Conservation (phyloP, 2,888 invertebrate genomes). For the Lasioglossum pauxillum region DNA sequence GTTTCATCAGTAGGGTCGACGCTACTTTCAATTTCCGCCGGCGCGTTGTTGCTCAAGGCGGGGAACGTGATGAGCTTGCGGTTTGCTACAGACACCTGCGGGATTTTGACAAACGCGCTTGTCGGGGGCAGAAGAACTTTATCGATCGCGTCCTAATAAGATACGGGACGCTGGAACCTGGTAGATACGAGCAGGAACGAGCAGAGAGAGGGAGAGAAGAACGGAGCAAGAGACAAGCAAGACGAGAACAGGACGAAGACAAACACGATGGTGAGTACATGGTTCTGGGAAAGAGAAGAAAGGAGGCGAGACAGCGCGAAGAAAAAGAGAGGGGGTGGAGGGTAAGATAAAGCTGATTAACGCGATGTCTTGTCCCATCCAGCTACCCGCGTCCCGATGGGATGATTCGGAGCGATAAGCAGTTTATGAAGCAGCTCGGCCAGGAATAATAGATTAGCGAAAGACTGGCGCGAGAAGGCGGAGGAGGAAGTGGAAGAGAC, state of each 20-base stretch:
- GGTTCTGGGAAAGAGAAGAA: slow-evolving; percentile 11
- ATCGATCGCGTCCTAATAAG: slow-evolving; percentile 58
- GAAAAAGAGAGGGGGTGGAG: slow-evolving; percentile 23
- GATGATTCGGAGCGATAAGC: slow-evolving; percentile 78
- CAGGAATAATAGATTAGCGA: slow-evolving; percentile 81
- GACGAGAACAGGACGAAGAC: not conserved
- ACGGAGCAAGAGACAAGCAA: not conserved
- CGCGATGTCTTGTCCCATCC: slow-evolving; percentile 77
- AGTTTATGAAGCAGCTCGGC: slow-evolving; percentile 79
- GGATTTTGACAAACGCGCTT: slow-evolving; percentile 56
- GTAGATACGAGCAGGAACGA: not conserved
- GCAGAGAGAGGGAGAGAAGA: not conserved
- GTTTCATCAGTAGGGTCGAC: not conserved
- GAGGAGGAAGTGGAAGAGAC: slow-evolving; percentile 44
- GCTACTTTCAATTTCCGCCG: slow-evolving; percentile 46
- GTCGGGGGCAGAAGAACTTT: slow-evolving; percentile 38
- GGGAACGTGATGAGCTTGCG: slow-evolving; percentile 29
- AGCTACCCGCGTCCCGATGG: slow-evolving; percentile 69
- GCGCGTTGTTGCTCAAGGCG: not conserved
- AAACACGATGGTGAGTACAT: slow-evolving; percentile 12
- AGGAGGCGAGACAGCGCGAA: slow-evolving; percentile 10
- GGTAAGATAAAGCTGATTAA: slow-evolving; percentile 77
- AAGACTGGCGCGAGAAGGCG: slow-evolving; percentile 45
- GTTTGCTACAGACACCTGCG: slow-evolving; percentile 43
- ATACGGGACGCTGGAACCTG: slow-evolving; percentile 28